Conservation (phyloP, 2,888 invertebrate genomes). For the Dolomedes plantarius region DNA sequence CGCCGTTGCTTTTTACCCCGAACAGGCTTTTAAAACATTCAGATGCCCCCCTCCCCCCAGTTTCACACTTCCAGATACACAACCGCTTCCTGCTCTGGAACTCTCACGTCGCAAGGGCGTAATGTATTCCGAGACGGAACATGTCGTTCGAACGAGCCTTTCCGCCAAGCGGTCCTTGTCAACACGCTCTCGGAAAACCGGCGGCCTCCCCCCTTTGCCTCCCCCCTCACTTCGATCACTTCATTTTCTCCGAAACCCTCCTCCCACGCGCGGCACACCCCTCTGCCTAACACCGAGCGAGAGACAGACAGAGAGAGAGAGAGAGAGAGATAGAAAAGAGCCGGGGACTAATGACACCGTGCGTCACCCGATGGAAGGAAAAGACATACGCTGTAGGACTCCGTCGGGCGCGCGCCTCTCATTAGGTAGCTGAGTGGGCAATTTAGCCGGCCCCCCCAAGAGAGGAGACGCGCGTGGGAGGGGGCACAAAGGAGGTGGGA, state of each 20-base stretch:
- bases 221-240: neutral
- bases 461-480: neutral
- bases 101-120: neutral
- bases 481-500: neutral
- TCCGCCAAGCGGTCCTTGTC: conserved; percentile 6
- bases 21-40: conserved; percentile 3
- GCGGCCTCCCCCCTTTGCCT: neutral
- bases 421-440: conserved; percentile 18
- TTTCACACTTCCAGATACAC: neutral
- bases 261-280: neutral
- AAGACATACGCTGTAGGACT: neutral
- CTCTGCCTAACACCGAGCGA: no score
- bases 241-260: neutral
- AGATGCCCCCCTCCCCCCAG: neutral
- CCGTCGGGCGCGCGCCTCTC: neutral
- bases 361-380: conserved; percentile 6
- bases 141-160: neutral
- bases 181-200: conserved; percentile 15
- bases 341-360: conserved; percentile 6
- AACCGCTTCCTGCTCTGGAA: neutral
- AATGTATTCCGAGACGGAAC: conserved; percentile 5
- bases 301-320: no score
- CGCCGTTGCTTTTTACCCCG: neutral
- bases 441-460: neutral
- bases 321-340: neutral